phyloP scores from a whole-genome alignment of 2,113 vertebrate species.

The Erinaceus europaeus region DNA sequence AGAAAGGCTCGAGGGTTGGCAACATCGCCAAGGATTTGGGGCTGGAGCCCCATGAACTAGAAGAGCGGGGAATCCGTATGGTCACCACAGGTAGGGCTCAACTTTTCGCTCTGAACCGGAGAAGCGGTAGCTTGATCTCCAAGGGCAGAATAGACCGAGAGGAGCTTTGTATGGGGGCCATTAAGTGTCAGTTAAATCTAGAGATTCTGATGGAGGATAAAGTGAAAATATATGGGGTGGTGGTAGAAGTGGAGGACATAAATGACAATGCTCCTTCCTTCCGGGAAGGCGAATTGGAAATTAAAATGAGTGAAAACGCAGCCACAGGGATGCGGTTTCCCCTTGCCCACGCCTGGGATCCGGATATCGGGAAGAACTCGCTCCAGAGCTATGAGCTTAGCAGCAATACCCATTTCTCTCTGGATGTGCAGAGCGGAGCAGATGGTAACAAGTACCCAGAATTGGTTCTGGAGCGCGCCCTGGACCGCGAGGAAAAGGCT shows the following conservation, averaged over 20 bases:
- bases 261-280: slow-evolving; percentile 80
- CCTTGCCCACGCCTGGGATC: slow-evolving; percentile 78
- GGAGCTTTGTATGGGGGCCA: slow-evolving; percentile 67
- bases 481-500: slow-evolving; percentile 70
- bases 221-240: slow-evolving; percentile 78
- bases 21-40: slow-evolving; percentile 84
- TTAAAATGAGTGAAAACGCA: slow-evolving; percentile 77
- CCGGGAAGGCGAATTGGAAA: slow-evolving; percentile 60
- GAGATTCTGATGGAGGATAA: slow-evolving; percentile 82
- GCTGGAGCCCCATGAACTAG: slow-evolving; percentile 80
- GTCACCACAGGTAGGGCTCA: slow-evolving; percentile 85
- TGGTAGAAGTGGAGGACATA: slow-evolving; percentile 78
- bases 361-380: slow-evolving; percentile 77
- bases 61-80: slow-evolving; percentile 81
- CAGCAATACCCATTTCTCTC: slow-evolving; percentile 72
- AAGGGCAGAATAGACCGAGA: slow-evolving; percentile 78
- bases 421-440: slow-evolving; percentile 75
- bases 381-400: slow-evolving; percentile 78
- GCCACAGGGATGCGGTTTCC: slow-evolving; percentile 71
- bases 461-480: slow-evolving; percentile 68
- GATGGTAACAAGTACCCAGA: slow-evolving; percentile 71
- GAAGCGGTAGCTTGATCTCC: slow-evolving; percentile 68
- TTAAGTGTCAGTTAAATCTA: slow-evolving; percentile 77
- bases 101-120: slow-evolving; percentile 83
- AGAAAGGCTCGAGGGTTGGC: slow-evolving; percentile 80